Evolutionary conservation across 2,113 vertebrate species (phyloP), one percentile per base, ranked within the genome.

Genomic region (Mustelus asterias): DNA sequence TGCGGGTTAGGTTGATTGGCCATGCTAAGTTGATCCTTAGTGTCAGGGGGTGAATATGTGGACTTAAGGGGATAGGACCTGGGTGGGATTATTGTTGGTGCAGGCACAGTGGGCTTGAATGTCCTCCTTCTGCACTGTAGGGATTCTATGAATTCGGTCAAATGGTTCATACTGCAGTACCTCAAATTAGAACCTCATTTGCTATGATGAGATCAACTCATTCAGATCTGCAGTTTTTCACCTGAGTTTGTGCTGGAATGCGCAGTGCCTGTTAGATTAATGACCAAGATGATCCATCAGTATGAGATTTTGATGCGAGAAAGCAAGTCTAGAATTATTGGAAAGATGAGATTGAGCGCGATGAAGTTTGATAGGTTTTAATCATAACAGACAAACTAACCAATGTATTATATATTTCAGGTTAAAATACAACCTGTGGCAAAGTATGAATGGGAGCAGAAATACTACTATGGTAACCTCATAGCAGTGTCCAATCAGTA

Each of bases 371-470:
- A 69, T 8, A 26, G 37, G 24, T 54, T 22, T 33, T 80, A 26
- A 37, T 95, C 60, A 16, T 70, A 65, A 60, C 72, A 24, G 41
- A 76, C 10, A 70, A 48, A 44, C 29, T 65, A 89, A 89, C 37
- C 2, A 2, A 2, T 86, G 5, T 86, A 60, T 88, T 63, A n/a
- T 63, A n/a, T 70, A 5, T 65, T 89, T 95, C 96, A 99, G 99
- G 99, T 99, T 89, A 99, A 99, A 97, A 99, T 99, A 97, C 99
- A 99, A 83, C 99, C 99, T 24, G 98, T 99, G 41, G 99, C 99
- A 96, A 99, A 99, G 96, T 99, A 99, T 5, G 99, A 99, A 96
- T 99, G 99, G 99, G 99, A 99, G 96, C 99, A 99, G 97, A 99
- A 99, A 96, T 99, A 99, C 97, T 99, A 99, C 96, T 99, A 98